Percentiles rank a stretch among this genome's conserved stretches.
phyloP scores from a whole-genome alignment of 2,797 vertebrate genomes.

The Schizopygopsis malacanthus region DNA sequence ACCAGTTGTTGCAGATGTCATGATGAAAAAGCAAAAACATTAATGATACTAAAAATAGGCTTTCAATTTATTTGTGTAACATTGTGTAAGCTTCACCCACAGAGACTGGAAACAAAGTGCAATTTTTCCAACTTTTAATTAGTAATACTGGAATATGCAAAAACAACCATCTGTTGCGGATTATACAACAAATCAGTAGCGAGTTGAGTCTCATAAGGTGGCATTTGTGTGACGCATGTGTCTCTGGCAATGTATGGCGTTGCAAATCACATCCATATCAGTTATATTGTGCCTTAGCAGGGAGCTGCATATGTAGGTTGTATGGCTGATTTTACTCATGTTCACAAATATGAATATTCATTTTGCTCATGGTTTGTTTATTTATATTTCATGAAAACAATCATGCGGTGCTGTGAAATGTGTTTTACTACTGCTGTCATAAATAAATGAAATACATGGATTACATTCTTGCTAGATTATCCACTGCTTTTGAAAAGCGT shows the following conservation, averaged over 20 bases:
- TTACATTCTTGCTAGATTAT: neutral
- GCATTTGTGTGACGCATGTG: neutral
- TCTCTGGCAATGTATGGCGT: neutral
- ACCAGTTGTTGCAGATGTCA: neutral
- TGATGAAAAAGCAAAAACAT: neutral
- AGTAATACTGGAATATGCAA: neutral
- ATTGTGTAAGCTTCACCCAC: neutral
- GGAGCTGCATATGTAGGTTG: neutral
- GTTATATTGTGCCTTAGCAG: neutral
- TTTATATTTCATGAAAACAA: conserved; percentile 54
- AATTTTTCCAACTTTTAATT: neutral
- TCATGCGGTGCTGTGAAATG: conserved; percentile 21
- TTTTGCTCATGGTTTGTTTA: conserved; percentile 60
- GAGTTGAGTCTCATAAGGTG: neutral
- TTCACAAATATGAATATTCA: neutral
- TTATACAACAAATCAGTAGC: neutral
- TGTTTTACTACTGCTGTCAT: conserved; percentile 13
- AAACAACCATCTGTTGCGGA: conserved; percentile 2
- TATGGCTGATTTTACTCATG: neutral
- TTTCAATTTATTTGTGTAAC: neutral
- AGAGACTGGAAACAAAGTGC: neutral
- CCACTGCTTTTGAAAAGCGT: neutral
- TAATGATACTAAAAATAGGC: neutral
- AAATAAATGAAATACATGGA: neutral
- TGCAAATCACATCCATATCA: neutral